phyloP scores from a whole-genome alignment of 2,888 invertebrate genomes.

The Mylabris sibirica region DNA sequence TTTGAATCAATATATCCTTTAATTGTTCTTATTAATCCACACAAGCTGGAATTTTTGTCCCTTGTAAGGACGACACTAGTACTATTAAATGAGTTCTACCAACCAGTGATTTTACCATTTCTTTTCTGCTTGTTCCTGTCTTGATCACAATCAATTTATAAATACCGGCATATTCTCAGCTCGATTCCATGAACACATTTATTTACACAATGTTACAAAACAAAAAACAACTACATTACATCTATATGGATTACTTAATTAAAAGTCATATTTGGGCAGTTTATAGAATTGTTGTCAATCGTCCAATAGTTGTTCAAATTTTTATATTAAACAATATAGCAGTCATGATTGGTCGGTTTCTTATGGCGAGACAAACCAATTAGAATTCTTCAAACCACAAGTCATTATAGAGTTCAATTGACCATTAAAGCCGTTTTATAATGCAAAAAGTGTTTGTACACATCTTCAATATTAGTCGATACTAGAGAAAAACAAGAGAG shows the following conservation, averaged over 20 bases:
- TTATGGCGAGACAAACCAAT: conserved; percentile 12
- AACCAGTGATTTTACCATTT: conserved; percentile 7
- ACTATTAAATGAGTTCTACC: neutral
- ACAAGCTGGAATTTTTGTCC: conserved; percentile 50
- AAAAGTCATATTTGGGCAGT: conserved; percentile 2
- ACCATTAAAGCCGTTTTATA: conserved; percentile 5
- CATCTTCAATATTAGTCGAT: neutral
- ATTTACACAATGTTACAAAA: neutral
- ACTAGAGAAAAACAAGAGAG: neutral
- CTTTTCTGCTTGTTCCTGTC: neutral
- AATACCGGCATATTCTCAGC: neutral
- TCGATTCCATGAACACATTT: neutral
- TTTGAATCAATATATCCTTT: conserved; percentile 53
- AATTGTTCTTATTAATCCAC: conserved; percentile 54
- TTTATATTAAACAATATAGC: neutral
- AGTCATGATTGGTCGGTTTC: neutral
- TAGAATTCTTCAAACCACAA: conserved; percentile 10
- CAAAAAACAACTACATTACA: neutral
- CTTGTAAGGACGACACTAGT: conserved; percentile 44
- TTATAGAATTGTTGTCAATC: neutral
- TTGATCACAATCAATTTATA: neutral
- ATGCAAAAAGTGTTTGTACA: neutral
- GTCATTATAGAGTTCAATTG: conserved; percentile 2
- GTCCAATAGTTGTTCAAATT: neutral
- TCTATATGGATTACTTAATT: conserved; percentile 17